These are phyloP conservation scores for Drosophila rufa DNA, from an alignment of 1,140 invertebrate genomes.

Conservation along the genomic window DNA sequence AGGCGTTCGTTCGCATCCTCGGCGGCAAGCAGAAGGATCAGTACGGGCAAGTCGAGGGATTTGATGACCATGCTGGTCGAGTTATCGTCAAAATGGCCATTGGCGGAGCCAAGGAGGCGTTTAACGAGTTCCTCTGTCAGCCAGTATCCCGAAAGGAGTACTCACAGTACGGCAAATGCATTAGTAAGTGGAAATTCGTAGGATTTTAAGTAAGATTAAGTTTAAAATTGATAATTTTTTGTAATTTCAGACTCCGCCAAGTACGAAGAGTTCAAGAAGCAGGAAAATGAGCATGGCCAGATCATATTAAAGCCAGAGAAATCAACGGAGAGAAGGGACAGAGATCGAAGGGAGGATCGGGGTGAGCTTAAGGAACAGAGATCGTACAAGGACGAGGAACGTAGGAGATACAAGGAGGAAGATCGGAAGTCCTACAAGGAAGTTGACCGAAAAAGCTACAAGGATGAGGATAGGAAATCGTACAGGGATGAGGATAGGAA, in stretches of 20 bases:
- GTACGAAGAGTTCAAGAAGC: slow-evolving; percentile 89
- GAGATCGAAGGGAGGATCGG: slow-evolving; percentile 31
- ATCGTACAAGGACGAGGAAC: slow-evolving; percentile 24
- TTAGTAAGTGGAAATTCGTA: slow-evolving; percentile 88
- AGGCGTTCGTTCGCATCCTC: slow-evolving; percentile 90
- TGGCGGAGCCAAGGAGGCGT: slow-evolving; percentile 88
- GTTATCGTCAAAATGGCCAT: slow-evolving; percentile 92
- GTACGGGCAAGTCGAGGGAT: slow-evolving; percentile 94
- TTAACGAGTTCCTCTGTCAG: slow-evolving; percentile 92
- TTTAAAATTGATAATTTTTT: background rate
- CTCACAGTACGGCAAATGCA: slow-evolving; percentile 91
- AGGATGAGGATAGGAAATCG: background rate
- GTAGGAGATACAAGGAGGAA: slow-evolving; percentile 27
- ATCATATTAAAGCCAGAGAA: slow-evolving; percentile 68
- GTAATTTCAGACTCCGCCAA: slow-evolving; percentile 88
- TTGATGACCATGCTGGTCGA: slow-evolving; percentile 94
- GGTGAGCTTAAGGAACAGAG: slow-evolving; percentile 25
- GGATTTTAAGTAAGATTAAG: too few species aligned
- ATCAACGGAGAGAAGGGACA: slow-evolving; percentile 26
- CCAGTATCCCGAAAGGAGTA: slow-evolving; percentile 92
- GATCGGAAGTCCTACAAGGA: slow-evolving; percentile 41
- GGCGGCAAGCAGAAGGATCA: slow-evolving; percentile 90
- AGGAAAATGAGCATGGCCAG: slow-evolving; percentile 85
- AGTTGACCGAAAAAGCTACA: background rate
- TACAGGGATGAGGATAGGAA: slow-evolving; percentile 4